A percentile compares a stretch with the other conserved stretches of the same genome.
phyloP scores from a whole-genome alignment of 2,797 vertebrate species.

The Lagocephalus sceleratus region DNA sequence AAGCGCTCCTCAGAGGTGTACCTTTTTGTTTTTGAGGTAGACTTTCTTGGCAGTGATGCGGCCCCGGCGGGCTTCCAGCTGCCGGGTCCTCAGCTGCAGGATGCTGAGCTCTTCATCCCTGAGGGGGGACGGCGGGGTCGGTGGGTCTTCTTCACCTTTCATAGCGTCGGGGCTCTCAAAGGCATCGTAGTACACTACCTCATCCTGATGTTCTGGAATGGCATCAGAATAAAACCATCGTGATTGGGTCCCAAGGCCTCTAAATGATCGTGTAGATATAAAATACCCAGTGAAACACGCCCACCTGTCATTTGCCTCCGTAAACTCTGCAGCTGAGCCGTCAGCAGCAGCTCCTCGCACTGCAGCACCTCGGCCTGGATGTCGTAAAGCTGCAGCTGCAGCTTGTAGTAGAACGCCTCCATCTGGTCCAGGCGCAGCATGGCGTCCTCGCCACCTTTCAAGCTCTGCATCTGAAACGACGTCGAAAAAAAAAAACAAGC shows the following conservation, averaged over 20 bases:
- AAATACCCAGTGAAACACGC: neutral
- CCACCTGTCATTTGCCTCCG: slow-evolving; percentile 91
- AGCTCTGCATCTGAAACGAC: slow-evolving; percentile 85
- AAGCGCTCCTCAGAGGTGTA: slow-evolving; percentile 29
- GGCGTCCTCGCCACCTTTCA: slow-evolving; percentile 89
- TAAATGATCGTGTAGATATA: neutral
- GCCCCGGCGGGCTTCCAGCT: slow-evolving; percentile 92
- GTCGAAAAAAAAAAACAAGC: neutral
- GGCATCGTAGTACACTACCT: slow-evolving; percentile 96
- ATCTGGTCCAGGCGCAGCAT: slow-evolving; percentile 89
- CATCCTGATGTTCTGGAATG: slow-evolving; percentile 88
- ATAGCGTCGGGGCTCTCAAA: slow-evolving; percentile 97
- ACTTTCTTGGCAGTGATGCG: slow-evolving; percentile 96
- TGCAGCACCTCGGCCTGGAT: slow-evolving; percentile 94
- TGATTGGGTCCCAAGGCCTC: neutral
- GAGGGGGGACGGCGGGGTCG: slow-evolving; percentile 72
- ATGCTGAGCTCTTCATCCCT: slow-evolving; percentile 81
- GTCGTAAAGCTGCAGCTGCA: slow-evolving; percentile 96
- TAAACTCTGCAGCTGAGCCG: slow-evolving; percentile 91
- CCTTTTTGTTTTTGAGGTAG: slow-evolving; percentile 99
- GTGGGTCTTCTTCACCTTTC: slow-evolving; percentile 82
- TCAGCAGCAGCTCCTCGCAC: slow-evolving; percentile 92
- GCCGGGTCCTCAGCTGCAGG: slow-evolving; percentile 89
- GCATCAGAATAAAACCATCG: neutral
- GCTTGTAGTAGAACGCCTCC: slow-evolving; percentile 92